Conservation (phyloP, 2,113 vertebrate genomes). For the Anhinga rufa region DNA sequence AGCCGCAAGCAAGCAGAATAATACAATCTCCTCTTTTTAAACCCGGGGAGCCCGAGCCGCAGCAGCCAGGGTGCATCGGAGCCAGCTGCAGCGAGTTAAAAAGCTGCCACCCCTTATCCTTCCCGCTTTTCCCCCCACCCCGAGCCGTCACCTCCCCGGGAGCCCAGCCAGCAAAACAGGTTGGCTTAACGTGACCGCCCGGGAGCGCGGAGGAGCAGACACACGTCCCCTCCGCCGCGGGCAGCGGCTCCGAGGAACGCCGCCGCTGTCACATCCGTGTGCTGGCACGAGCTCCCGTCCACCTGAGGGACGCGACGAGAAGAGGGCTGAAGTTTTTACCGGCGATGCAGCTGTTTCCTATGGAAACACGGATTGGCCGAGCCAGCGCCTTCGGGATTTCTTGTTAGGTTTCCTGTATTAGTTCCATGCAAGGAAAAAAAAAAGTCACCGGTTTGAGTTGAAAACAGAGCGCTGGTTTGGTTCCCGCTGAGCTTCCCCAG, state of each 20-base stretch:
- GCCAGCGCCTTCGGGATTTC: neutral
- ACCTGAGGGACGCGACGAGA: neutral
- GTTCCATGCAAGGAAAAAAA: neutral
- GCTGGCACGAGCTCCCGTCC: neutral
- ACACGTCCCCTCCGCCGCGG: accelerated
- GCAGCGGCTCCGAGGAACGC: neutral
- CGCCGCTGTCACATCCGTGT: neutral
- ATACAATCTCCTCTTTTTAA: neutral
- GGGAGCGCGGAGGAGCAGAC: neutral
- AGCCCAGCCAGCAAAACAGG: neutral
- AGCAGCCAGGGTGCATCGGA: neutral
- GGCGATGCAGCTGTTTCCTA: constrained; percentile 23
- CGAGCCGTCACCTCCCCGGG: accelerated
- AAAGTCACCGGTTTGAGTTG: neutral
- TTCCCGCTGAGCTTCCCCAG: neutral
- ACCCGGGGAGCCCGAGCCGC: neutral
- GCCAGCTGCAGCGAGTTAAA: neutral
- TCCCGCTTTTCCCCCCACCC: neutral
- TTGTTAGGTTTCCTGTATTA: neutral
- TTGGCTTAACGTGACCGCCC: neutral
- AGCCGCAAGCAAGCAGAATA: neutral
- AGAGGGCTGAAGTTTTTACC: neutral
- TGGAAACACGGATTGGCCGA: neutral
- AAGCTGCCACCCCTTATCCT: neutral
- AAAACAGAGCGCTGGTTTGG: neutral